phyloP scores from a whole-genome alignment of 23 tunicate genomes.

The Oikopleura dioica region DNA sequence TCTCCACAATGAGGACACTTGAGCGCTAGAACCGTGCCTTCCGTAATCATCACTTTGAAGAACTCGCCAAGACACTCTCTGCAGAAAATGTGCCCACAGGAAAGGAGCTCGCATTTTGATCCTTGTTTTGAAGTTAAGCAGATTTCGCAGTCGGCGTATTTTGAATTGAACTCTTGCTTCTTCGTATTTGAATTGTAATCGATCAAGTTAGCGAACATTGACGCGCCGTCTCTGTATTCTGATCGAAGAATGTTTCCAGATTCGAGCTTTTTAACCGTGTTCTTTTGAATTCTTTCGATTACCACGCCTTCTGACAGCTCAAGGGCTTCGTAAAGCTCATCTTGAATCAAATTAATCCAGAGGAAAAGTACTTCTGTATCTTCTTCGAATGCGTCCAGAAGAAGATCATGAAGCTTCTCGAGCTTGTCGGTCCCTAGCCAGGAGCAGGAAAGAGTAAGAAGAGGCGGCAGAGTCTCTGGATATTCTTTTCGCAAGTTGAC shows the following conservation, averaged over 20 bases:
- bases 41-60: not conserved
- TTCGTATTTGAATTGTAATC: not conserved
- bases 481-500: not conserved
- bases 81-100: slow-evolving; percentile 1
- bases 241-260: not conserved
- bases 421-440: not conserved
- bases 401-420: not conserved
- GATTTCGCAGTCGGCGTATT: not conserved
- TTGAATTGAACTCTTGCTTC: not conserved
- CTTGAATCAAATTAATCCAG: not conserved
- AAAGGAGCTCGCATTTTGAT: not conserved
- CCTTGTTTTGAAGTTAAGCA: not conserved
- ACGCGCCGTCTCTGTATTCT: not conserved
- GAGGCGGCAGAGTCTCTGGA: not conserved
- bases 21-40: not conserved
- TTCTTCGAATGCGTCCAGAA: not conserved
- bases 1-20: not conserved
- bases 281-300: no score
- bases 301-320: not conserved
- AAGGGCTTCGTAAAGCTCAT: not conserved
- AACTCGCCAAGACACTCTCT: not conserved
- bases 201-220: not conserved
- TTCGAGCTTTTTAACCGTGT: not conserved
- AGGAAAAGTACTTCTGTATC: not conserved
- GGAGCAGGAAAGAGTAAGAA: not conserved